These are phyloP conservation scores for Hemiprocne comata DNA, from an alignment of 2,113 vertebrate genomes.

Conservation along the genomic window DNA sequence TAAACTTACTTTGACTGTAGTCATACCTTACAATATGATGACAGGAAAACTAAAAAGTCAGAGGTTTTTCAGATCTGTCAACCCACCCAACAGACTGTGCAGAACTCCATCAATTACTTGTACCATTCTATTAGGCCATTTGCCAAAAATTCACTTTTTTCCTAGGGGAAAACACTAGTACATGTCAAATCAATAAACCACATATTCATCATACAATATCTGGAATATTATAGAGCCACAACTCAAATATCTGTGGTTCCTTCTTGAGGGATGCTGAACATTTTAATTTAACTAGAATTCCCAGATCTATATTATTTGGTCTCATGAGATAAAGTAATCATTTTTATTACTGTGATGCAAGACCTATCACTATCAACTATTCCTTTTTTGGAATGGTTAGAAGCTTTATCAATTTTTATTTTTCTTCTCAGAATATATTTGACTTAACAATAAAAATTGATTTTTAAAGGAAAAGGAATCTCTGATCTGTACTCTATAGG, in stretches of 20 bases:
- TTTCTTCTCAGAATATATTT: neutral
- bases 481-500: neutral
- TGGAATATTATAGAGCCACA: slow-evolving; percentile 22
- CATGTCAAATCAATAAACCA: slow-evolving; percentile 42
- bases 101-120: slow-evolving; percentile 37
- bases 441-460: neutral
- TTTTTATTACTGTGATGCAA: neutral
- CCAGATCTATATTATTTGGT: neutral
- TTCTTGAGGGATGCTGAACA: neutral
- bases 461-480: neutral
- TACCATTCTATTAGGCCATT: neutral
- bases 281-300: neutral
- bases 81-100: neutral
- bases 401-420: neutral
- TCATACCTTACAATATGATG: neutral
- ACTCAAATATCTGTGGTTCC: neutral
- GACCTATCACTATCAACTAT: neutral
- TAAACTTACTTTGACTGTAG: neutral
- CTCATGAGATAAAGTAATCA: neutral
- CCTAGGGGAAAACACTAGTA: neutral
- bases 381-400: neutral
- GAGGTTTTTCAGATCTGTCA: slow-evolving; percentile 39
- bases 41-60: slow-evolving; percentile 4
- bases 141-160: slow-evolving; percentile 3
- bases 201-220: slow-evolving; percentile 41